A percentile compares a stretch with the other conserved stretches of the same genome.
Evolutionary conservation across 2,797 vertebrate species (phyloP).

Genomic region (Notolabrus celidotus): DNA sequence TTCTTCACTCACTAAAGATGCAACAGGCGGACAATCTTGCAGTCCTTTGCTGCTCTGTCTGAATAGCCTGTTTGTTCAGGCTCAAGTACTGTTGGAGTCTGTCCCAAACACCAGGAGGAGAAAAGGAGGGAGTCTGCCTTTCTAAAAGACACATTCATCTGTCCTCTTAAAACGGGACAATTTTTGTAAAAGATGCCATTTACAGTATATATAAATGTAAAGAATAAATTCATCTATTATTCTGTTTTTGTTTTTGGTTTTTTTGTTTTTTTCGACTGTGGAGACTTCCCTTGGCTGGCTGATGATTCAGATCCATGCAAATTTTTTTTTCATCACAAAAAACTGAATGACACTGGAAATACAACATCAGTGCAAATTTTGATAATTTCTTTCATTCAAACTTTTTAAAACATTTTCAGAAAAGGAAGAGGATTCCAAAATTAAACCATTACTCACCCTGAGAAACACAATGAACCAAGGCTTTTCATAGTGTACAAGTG

Average conservation of each 20-base stretch:
- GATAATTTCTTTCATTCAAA: conserved; percentile 19
- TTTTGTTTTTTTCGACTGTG: conserved; percentile 22
- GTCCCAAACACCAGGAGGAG: conserved; percentile 73
- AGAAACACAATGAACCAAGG: conserved; percentile 33
- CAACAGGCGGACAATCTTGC: conserved; percentile 70
- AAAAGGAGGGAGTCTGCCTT: conserved; percentile 81
- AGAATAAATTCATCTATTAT: conserved; percentile 54
- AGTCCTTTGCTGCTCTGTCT: conserved; percentile 64
- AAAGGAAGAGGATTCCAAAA: conserved; percentile 12
- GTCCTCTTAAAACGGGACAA: conserved; percentile 83
- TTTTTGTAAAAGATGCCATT: conserved; percentile 74
- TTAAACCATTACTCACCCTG: conserved; percentile 15
- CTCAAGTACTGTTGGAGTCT: conserved; percentile 80
- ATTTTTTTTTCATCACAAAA: conserved; percentile 4
- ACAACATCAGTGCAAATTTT: conserved; percentile 24
- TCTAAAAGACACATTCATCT: conserved; percentile 86
- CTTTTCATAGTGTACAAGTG: conserved; percentile 23
- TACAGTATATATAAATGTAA: conserved; percentile 72
- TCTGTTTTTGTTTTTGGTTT: conserved; percentile 18
- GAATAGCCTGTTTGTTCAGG: conserved; percentile 79
- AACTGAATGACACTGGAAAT: conserved; percentile 25
- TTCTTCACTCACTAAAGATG: conserved; percentile 69
- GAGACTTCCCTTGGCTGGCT: conserved; percentile 45
- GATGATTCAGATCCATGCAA: conserved; percentile 51
- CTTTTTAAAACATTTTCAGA: conserved; percentile 25